Evolutionary conservation across 2,888 invertebrate species (phyloP), one percentile per base, ranked within the genome.

Genomic region (Salpingus planirostris): DNA sequence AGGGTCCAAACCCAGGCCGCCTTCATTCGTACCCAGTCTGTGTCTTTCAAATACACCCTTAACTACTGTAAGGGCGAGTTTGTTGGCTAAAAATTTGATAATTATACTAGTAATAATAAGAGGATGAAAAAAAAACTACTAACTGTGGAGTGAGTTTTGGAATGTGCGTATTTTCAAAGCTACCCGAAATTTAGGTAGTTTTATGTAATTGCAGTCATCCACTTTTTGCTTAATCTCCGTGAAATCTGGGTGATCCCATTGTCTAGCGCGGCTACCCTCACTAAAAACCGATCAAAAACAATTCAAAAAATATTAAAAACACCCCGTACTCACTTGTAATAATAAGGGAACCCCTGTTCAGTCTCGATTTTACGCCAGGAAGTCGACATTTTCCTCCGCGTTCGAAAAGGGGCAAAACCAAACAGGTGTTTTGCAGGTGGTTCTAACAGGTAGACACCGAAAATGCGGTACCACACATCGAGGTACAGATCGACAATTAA

Each of bases 161-260:
- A 80, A 55, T 32, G 72, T 66, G 42, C 73, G 63, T 43, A 80
- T 67, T 64, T 88, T 88, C 40, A 79, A 72, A 10, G 86, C 85
- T 38, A 83, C 75, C 43, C 85, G 71, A 55, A 88, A 87, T 2
- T 78, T 76, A 40, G 78, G 76, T 63, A 84, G 86, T 55, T 79
- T 79, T 37, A 87, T 78, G 27, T 69, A 71, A 53, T 81, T 77
- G 49, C 74, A 78, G 34, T 75, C 75, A 43, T 76, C 70, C 13
- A 81, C 58, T 22, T 66, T 64, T 42, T 70, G 67, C 52, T 73
- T 64, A 10, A 78, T 69, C 44, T 70, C 70, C 21, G 60, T 54
- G 63, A 75, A 79, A 40, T 71, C 68, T 11, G 76, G 77, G 55
- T 77, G 75, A 48, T 76, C 71, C 67, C 71, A 72, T 47, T 71